A percentile compares a stretch with the other conserved stretches of the same genome.
These are phyloP conservation scores for Cataglyphis livida DNA, from an alignment of 2,888 invertebrate genomes.

Conservation along the genomic window DNA sequence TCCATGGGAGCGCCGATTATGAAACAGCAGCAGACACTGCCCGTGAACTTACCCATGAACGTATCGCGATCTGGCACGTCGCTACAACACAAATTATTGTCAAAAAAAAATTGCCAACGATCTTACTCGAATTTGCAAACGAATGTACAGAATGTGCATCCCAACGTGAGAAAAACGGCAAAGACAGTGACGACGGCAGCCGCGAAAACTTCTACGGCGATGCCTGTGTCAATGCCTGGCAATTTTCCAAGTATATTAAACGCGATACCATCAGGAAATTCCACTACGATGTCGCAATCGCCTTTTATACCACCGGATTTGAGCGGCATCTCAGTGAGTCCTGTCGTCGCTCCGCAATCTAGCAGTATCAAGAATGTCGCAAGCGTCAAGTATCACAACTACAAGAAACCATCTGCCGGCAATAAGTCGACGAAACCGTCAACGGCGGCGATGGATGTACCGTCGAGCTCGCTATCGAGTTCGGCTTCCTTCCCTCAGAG, in stretches of 20 bases:
- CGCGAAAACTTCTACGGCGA: constrained; percentile 54
- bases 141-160: constrained; percentile 55
- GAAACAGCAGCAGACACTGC: constrained; percentile 69
- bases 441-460: constrained; percentile 52
- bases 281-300: constrained; percentile 67
- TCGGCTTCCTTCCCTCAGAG: constrained; percentile 61
- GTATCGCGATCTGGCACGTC: constrained; percentile 75
- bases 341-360: constrained; percentile 65
- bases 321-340: constrained; percentile 80
- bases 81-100: constrained; percentile 81
- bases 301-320: constrained; percentile 77
- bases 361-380: constrained; percentile 43
- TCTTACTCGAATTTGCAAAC: constrained; percentile 59
- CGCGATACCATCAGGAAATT: constrained; percentile 63
- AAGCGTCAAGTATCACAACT: constrained; percentile 62
- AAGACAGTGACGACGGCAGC: constrained; percentile 50
- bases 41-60: constrained; percentile 70
- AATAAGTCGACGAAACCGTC: constrained; percentile 67
- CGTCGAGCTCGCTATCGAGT: constrained; percentile 59
- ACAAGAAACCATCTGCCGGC: constrained; percentile 60
- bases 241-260: constrained; percentile 72
- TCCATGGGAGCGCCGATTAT: constrained; percentile 69
- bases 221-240: constrained; percentile 68
- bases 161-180: constrained; percentile 75
- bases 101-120: constrained; percentile 81